Base-by-base conservation (phyloP, 2,888 invertebrate genomes). In the Strigamia maritima region DNA sequence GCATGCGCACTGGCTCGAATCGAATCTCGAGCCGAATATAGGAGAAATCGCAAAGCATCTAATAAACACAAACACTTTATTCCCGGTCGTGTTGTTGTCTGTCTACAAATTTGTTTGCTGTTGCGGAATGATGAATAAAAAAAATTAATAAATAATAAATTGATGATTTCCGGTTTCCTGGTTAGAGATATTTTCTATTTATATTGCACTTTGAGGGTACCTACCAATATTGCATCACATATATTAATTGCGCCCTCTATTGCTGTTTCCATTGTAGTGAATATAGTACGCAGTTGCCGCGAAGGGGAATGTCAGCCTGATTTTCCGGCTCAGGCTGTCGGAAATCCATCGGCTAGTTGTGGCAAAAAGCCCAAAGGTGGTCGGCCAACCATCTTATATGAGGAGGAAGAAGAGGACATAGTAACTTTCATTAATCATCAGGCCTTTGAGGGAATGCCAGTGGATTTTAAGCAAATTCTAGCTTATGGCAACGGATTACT, bases 321-420 rank as follows among this genome's bases (percentile, higher is more conserved):
- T 74, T 74, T 74, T 40, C 79, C 75, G 74, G 70, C 79, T 49
- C 28, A 31, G 40, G 79, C 70, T 75, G 79, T 28, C 38, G 40
- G 31, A 40, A 44, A 78, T 78, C 78, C 78, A 49, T 70, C 78
- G 31, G 31, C 80, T 49, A 80, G 75, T 79, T 28, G 70, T 70
- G 70, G 70, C 28, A 80, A 81, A 81, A 80, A 79, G 75, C 81
- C 80, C 65, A 81, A 81, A 81, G 81, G 81, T 31, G 81, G 81
- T 65, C 81, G 81, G 19, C 81, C 81, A 35, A 81, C 81, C 65
- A 81, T 81, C 35, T 79, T 81, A 26, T 81, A 81, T 79, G 81
- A 81, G 79, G 81, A 81, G 77, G 81, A 81, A 74, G 81, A 81
- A 80, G 81, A 80, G 35, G 81, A 81, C 77, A 80, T 81, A 79